phyloP scores from a whole-genome alignment of 1,140 invertebrate species.

The Bombus pyrosoma region DNA sequence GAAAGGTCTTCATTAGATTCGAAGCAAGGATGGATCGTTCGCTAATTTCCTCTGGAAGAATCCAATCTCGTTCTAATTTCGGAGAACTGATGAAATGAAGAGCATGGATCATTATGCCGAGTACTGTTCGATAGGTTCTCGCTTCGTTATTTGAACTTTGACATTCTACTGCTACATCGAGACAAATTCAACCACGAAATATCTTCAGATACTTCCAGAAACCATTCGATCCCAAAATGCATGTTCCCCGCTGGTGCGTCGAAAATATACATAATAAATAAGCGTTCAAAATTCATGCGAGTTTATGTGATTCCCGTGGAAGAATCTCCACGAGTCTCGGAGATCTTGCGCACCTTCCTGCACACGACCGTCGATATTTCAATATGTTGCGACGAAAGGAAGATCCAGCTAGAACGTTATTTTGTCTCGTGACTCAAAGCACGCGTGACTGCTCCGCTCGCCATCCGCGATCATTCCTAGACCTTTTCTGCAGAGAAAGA shows the following conservation, averaged over 20 bases:
- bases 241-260: not conserved
- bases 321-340: not conserved
- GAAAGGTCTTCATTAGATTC: too few relatives aligned
- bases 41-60: too few relatives aligned
- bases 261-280: constrained; percentile 23
- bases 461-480: not conserved
- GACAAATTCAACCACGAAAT: not conserved
- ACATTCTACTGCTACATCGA: not conserved
- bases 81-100: too few relatives aligned
- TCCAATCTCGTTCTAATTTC: too few relatives aligned
- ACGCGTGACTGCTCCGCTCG: not conserved
- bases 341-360: not conserved
- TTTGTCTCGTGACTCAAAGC: not conserved
- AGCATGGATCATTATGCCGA: too few relatives aligned
- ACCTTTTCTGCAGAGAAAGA: not conserved
- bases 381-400: not conserved
- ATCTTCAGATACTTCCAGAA: not conserved
- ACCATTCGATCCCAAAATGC: too few relatives aligned
- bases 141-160: too few relatives aligned
- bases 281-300: constrained; percentile 20
- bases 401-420: constrained; percentile 15
- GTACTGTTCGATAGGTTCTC: too few relatives aligned
- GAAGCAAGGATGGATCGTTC: too few relatives aligned
- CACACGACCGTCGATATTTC: not conserved
- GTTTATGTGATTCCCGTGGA: not conserved